Conservation (phyloP, 2,888 invertebrate genomes). For the Tetanocera ferruginea region DNA sequence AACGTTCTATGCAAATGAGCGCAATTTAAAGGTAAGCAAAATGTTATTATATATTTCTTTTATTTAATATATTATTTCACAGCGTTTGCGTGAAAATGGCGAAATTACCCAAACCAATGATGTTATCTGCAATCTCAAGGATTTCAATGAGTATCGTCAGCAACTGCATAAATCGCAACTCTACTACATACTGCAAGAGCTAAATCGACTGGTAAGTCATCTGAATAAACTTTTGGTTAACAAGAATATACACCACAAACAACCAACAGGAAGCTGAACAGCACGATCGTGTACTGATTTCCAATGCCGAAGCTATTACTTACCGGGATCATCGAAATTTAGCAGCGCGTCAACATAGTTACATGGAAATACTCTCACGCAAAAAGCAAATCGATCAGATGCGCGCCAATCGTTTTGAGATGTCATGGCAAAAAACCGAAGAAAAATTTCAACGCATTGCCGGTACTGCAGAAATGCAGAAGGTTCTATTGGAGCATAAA, state of each 20-base stretch:
- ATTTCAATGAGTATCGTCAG: conserved; percentile 77
- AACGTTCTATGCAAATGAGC: conserved; percentile 70
- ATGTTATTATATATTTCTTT: conserved; percentile 38
- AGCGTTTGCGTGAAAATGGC: conserved; percentile 72
- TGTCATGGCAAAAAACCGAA: conserved; percentile 51
- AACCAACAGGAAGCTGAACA: conserved; percentile 56
- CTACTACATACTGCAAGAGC: conserved; percentile 71
- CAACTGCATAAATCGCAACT: conserved; percentile 74
- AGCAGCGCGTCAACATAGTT: conserved; percentile 52
- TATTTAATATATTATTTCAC: conserved; percentile 46
- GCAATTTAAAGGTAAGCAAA: conserved; percentile 59
- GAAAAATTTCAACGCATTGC: conserved; percentile 56
- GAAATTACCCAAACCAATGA: conserved; percentile 74
- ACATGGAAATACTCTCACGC: conserved; percentile 54
- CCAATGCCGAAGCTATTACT: conserved; percentile 64
- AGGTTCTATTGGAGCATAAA: conserved; percentile 54
- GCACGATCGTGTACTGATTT: conserved; percentile 59
- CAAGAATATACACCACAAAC: background rate
- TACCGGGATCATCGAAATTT: conserved; percentile 57
- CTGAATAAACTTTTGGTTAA: background rate
- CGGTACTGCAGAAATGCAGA: conserved; percentile 50
- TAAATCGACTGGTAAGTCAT: conserved; percentile 52
- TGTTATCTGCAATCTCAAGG: conserved; percentile 75
- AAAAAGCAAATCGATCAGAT: conserved; percentile 53
- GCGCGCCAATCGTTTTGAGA: conserved; percentile 42